These are phyloP conservation scores for human (Homo sapiens) DNA, from an alignment of 2,113 vertebrate species.

Conservation along the genomic window GRCh38 chr7:79447501-79448000, in stretches of 20 bases:
- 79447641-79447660: no score
- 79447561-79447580: not conserved
- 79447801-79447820: not conserved
- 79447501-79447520: not conserved
- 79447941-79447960: not conserved
- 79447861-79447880: not conserved
- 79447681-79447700: no score
- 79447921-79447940: conserved; percentile 15
- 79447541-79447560: not conserved
- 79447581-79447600: not conserved
- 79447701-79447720: no score
- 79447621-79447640: not conserved
- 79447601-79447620: not conserved
- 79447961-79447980: not conserved
- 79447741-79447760: no score
- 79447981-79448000: not conserved
- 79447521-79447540: conserved; percentile 13
- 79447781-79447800: not conserved
- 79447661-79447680: no score
- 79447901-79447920: not conserved
- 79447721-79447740: no score
- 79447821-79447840: not conserved
- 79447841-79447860: conserved; percentile 29
- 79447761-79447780: no score
- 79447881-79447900: conserved; percentile 24